Evolutionary conservation across 2,888 invertebrate species (phyloP), one percentile per base, ranked within the genome.

Genomic region (Maniola hyperantus): DNA sequence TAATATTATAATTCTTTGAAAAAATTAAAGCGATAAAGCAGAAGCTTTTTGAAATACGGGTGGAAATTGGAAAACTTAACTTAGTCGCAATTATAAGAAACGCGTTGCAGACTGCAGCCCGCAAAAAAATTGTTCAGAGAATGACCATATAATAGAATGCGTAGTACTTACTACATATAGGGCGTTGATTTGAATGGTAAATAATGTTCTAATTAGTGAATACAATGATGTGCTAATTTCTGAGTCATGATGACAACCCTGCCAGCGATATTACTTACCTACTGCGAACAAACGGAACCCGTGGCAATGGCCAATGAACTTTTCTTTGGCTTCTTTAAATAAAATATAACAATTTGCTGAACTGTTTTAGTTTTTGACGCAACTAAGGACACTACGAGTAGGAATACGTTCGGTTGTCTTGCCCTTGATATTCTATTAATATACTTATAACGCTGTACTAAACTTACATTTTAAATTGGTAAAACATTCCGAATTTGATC

Each of bases 271-370:
- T 5, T 48, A 48, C 18, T 1, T 50, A 50, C 2, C 46, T 50
- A 10, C 11, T 20, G 50, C 7, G 10, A 42, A 1, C 55, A 6
- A 42, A 20, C 6, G 20, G 39, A 55, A 57, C 39, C 42, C 57
- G 57, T 39, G 57, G 39, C 57, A 42, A 20, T 57, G 57, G 57
- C 42, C 61, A 61, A 61, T 61, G 61, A 61, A 61, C 61, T 61
- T 61, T n/a, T 61, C 39, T 61, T 61, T 61, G 61, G 50, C 61
- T 61, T 61, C 36, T 20, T 50, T 61, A 61, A n/a, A n/a, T n/a
- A n/a, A n/a, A n/a, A n/a, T 10, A 39, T 51, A 34, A 51, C 7
- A 26, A 44, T 34, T 26, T 26, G 36, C 15, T 54, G 7, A 54
- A 18, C 61, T 13, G 50, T 39, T 61, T 50, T 61, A 61, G 61